Base-by-base conservation (phyloP, 2,888 invertebrate species). In the Drosophila anceps region DNA sequence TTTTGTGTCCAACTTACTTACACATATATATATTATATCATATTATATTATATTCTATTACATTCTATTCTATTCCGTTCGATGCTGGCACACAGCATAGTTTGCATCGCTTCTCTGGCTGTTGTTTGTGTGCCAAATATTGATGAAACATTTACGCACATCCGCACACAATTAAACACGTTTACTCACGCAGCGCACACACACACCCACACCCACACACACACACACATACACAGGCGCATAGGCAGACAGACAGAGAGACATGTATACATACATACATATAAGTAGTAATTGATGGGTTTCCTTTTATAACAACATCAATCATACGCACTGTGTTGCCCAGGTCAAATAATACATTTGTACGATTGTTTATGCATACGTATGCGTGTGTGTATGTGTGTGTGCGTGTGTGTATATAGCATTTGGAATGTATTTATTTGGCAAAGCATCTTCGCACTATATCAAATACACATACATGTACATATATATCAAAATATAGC, bases 91-190 rank as follows among this genome's bases (percentile, higher is more conserved):
- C 51, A 77, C 54, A 71, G 12, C 12, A 76, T 80, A 77, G 72
- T 71, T 81, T 61, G 72, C 81, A 81, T 67, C 76, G 67, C 78
- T 71, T 39, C 20, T 62, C 63, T 55, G 65, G 59, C 62, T 80
- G 72, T 71, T 86, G 85, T 83, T 81, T 81, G 73, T 63, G 83
- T 55, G 69, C 81, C 80, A 86, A 89, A 89, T 89, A 85, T 86
- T 88, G 90, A 85, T 87, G 88, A 80, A 89, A 87, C 81, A 87
- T 84, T 89, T 86, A 84, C 84, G 80, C 82, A 82, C 81, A 86
- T 81, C 79, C 81, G 88, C 84, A 89, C 85, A 82, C 86, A 83
- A 85, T 85, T 88, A 85, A 90, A 90, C 82, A 79, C 81, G 69
- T 85, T 90, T 88, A 79, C 72, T 80, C 81, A 85, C 75, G 73